Evolutionary conservation across 35 echinoderm and acorn worm genomes (phyloP).

Genomic region (Chiridota heheva): DNA sequence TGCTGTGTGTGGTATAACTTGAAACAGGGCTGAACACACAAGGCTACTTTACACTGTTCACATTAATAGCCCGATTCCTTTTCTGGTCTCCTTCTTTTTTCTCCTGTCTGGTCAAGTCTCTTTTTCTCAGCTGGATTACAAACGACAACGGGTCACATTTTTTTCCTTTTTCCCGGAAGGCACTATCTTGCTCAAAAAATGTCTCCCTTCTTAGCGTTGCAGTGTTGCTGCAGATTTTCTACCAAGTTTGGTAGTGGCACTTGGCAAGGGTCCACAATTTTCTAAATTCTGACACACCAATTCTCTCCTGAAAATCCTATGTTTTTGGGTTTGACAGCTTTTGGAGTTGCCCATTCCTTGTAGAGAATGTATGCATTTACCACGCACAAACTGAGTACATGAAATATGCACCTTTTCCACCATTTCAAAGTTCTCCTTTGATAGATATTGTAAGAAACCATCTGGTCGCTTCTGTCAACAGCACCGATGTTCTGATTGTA

Average conservation of each 20-base stretch:
- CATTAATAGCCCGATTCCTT: slow-evolving; percentile 13
- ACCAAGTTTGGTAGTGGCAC: background rate
- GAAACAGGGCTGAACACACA: slow-evolving; percentile 16
- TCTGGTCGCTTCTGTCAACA: slow-evolving; percentile 46
- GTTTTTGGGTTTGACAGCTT: background rate
- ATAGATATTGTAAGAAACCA: slow-evolving; percentile 14
- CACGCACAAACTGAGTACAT: slow-evolving; percentile 1
- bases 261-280: background rate
- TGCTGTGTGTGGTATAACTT: slow-evolving; percentile 4
- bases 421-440: slow-evolving; percentile 20
- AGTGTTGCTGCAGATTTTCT: background rate
- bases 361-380: slow-evolving; percentile 21
- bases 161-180: background rate
- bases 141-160: background rate
- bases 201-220: background rate
- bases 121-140: slow-evolving; percentile 18
- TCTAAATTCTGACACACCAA: background rate
- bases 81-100: slow-evolving; percentile 14
- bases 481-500: slow-evolving; percentile 39
- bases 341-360: slow-evolving; percentile 5
- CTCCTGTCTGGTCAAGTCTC: background rate
- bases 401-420: slow-evolving; percentile 37
- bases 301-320: background rate
- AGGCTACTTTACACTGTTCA: background rate
- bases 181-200: background rate